Evolutionary conservation across 1,140 invertebrate genomes (phyloP), one percentile per base, ranked within the genome.

Genomic region (Ceratina australensis): DNA sequence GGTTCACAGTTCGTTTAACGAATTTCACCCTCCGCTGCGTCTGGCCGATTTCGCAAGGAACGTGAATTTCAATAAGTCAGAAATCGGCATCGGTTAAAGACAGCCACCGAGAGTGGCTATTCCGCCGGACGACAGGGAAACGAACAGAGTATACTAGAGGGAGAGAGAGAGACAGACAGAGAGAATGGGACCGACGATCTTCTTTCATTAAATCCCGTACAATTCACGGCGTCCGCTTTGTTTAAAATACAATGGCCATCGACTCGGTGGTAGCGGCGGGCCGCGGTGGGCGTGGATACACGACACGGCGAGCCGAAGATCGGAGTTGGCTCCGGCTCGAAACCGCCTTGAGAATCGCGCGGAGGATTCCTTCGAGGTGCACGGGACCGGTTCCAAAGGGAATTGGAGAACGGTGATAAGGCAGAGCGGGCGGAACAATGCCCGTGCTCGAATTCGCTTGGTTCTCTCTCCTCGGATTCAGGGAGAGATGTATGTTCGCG

Each of bases 121-220:
- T 72, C 63, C 52, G 33, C 20, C 24, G 78, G 64, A 79, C 64
- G 50, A 42, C 33, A 10, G 10, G 33, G 74, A 57, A 66, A 72
- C 56, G 74, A 7, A 42, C 8, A 42, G 8, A 42, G 33, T 42
- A 42, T 42, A n/a, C n/a, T n/a, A n/a, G n/a, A n/a, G n/a, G n/a
- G 33, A 42, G 33, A 42, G 33, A 42, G 33, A 0, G 33, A 42
- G 33, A 42, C 5, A 42, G 33, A 0, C 5, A 42, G 33, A 42
- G 33, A 42, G 33, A 42, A 42, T 7, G 33, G 78, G 57, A 68
- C 49, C 50, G 8, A 42, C 33, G 75, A 85, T 86, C 87, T 89
- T 89, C 87, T 89, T 89, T 89, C 88, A 89, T 87, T 89, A 86
- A 89, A 89, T 89, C 78, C 84, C 83, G 84, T 80, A 88, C 82